These are phyloP conservation scores for Catocala fraxini DNA, from an alignment of 2,888 invertebrate species.

Conservation along the genomic window DNA sequence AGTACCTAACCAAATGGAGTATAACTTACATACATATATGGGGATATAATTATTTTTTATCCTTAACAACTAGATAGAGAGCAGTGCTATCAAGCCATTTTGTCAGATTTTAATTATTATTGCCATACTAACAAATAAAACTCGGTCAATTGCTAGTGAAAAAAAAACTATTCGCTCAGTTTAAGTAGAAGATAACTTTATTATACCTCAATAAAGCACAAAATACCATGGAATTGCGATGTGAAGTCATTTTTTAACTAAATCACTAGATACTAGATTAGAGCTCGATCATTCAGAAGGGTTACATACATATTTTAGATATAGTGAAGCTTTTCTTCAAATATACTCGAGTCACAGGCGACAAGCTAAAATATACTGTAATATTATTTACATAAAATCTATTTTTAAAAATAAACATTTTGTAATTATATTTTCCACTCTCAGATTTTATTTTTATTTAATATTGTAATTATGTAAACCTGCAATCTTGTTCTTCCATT, in stretches of 20 bases:
- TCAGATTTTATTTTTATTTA: conserved; percentile 7
- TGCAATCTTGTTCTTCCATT: conserved; percentile 43
- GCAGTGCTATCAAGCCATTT: too few species aligned
- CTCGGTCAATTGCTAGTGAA: not conserved
- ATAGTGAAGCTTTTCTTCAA: conserved; percentile 20
- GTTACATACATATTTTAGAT: conserved; percentile 35
- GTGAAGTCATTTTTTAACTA: conserved; percentile 19
- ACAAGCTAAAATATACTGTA: conserved; percentile 12
- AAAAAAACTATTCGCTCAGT: not conserved
- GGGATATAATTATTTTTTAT: too few species aligned
- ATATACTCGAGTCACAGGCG: conserved; percentile 45
- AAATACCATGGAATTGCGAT: conserved; percentile 15
- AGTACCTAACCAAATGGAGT: too few species aligned
- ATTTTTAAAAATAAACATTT: conserved; percentile 11
- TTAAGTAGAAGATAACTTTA: not conserved
- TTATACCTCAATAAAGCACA: conserved; percentile 10
- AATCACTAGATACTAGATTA: conserved; percentile 32
- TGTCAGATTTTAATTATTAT: too few species aligned
- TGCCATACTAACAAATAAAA: too few species aligned
- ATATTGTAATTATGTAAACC: conserved; percentile 3
- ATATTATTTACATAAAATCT: conserved; percentile 1
- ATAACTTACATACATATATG: too few species aligned
- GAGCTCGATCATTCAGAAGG: conserved; percentile 23
- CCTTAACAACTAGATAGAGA: too few species aligned
- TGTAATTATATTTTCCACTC: conserved; percentile 11